These are phyloP conservation scores for Strigamia crassipes DNA, from an alignment of 2,888 invertebrate genomes.

Conservation along the genomic window DNA sequence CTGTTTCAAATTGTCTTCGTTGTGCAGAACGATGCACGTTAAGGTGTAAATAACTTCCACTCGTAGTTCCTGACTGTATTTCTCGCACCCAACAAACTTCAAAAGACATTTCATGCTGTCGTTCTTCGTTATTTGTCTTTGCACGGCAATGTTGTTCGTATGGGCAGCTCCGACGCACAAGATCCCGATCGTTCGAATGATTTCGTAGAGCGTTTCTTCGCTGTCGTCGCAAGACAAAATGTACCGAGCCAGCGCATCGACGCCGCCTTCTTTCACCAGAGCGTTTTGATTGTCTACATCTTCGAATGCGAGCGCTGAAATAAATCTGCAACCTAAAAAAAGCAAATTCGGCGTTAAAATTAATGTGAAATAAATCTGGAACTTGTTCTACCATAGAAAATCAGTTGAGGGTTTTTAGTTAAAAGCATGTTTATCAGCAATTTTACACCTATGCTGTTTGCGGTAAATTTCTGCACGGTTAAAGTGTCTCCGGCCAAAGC, in stretches of 20 bases:
- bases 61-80: constrained; percentile 25
- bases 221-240: constrained; percentile 10
- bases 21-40: constrained; percentile 45
- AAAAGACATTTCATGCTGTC: constrained; percentile 26
- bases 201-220: constrained; percentile 18
- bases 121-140: constrained; percentile 23
- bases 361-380: background rate
- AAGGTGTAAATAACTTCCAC: constrained; percentile 45
- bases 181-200: constrained; percentile 26
- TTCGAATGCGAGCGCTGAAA: constrained; percentile 46
- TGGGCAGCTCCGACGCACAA: constrained; percentile 42
- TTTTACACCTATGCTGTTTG: constrained; percentile 44
- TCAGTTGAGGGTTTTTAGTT: constrained; percentile 44
- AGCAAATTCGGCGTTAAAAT: background rate
- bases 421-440: constrained; percentile 46
- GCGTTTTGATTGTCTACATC: constrained; percentile 45
- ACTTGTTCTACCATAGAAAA: constrained; percentile 23
- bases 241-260: constrained; percentile 45
- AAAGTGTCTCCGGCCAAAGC: constrained; percentile 45
- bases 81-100: background rate
- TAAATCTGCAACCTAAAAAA: constrained; percentile 45
- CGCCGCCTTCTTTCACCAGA: constrained; percentile 47
- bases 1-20: constrained; percentile 46
- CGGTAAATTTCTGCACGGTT: constrained; percentile 43
- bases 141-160: constrained; percentile 30